Conservation (phyloP, 2,888 invertebrate species). For the Cryptus armator region DNA sequence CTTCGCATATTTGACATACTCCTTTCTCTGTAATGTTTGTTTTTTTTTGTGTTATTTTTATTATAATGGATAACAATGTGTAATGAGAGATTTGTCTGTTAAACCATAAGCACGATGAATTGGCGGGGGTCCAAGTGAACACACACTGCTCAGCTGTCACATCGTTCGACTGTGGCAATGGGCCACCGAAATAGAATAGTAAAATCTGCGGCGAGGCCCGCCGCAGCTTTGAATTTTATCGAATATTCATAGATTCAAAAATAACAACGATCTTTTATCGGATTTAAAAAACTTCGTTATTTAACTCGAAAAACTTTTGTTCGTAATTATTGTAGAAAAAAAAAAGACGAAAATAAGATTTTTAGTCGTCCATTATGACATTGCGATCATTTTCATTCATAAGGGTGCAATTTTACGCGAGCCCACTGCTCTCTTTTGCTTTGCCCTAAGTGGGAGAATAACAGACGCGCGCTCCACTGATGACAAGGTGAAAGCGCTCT, state of each 20-base stretch:
- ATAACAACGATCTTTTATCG: neutral
- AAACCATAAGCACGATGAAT: constrained; percentile 54
- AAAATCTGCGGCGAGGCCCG: constrained; percentile 64
- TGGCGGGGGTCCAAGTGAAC: constrained; percentile 70
- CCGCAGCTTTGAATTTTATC: constrained; percentile 67
- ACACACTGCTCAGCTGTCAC: constrained; percentile 73
- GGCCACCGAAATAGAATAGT: constrained; percentile 75
- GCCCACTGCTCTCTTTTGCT: neutral
- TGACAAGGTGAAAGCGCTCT: neutral
- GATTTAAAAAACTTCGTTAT: neutral
- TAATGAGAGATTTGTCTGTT: constrained; percentile 10
- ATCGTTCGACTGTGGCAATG: constrained; percentile 77
- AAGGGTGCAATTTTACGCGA: constrained; percentile 3
- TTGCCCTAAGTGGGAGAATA: neutral
- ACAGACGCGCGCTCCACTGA: neutral
- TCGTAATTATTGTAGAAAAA: neutral
- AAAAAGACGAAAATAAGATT: neutral
- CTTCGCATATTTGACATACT: constrained; percentile 98
- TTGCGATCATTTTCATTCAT: constrained; percentile 11
- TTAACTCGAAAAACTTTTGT: neutral
- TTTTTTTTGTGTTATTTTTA: constrained; percentile 67
- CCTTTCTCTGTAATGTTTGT: constrained; percentile 91
- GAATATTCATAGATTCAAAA: constrained; percentile 48
- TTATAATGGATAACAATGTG: neutral
- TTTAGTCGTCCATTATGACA: neutral